Base-by-base conservation (phyloP, 2,888 invertebrate species). In the Polydrusus tereticollis region DNA sequence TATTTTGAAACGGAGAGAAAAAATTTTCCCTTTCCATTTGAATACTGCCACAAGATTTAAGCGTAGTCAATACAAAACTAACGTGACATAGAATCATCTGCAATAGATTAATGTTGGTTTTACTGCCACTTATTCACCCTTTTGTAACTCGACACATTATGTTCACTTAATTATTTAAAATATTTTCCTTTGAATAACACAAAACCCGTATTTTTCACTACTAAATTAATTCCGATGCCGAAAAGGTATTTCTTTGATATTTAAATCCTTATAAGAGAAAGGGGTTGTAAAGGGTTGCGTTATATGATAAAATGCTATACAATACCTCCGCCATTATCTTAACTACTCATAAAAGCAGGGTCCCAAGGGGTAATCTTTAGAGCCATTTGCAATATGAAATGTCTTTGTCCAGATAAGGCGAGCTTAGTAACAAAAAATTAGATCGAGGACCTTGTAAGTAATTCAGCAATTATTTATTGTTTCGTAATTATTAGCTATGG, bases 171-270 rank as follows among this genome's bases (percentile, higher is more conserved):
- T 60, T 60, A 60, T 60, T 60, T 63, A 68, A 60, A 72, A 68
- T 47, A 72, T 67, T 62, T 62, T 55, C 64, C 72, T 72, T 72
- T 72, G 68, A 52, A 59, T 66, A 72, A 72, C 58, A 68, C 64
- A 59, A 72, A 68, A 72, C 72, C 72, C 43, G 23, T 64, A 72
- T 60, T 72, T 68, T 68, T 66, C n/a, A 16, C 20, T 47, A 66
- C 52, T 29, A 36, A 45, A 52, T 57, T 63, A 57, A 36, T 43
- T 52, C 41, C 55, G 55, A 59, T 59, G n/a, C 47, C 36, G 38
- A 52, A 50, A 63, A 72, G 60, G 68, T 38, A 72, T 72, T 72
- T 68, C 72, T 72, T 72, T 72, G 72, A 72, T 72, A 72, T 72
- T 72, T 66, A 72, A 72, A 72, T 72, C 72, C 68, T 41, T 65